A percentile compares a stretch with the other conserved stretches of the same genome.
Conservation (phyloP, 2,888 invertebrate species). For the Diabrotica balteata region DNA sequence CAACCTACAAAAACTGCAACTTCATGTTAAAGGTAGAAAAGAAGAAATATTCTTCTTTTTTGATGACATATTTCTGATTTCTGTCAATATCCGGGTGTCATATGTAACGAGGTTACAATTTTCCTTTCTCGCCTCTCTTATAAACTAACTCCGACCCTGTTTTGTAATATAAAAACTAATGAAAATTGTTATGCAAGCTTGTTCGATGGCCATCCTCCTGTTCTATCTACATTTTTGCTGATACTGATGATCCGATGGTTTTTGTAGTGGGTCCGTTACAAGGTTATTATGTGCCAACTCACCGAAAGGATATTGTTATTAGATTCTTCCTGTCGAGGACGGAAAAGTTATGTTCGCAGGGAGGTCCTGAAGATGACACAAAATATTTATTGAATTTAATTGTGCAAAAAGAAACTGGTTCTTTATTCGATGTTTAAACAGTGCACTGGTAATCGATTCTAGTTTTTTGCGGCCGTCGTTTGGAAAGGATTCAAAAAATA, state of each 20-base stretch:
- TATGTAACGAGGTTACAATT: no score
- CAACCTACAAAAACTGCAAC: no score
- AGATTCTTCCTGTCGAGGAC: conserved; percentile 29
- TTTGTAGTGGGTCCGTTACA: conserved; percentile 31
- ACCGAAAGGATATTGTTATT: conserved; percentile 36
- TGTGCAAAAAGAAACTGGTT: conserved; percentile 7
- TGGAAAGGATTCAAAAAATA: no score
- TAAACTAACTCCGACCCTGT: not conserved
- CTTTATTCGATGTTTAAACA: no score
- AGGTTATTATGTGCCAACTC: conserved; percentile 32
- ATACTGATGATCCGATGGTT: conserved; percentile 21
- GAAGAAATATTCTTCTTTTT: no score
- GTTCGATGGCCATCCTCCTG: conserved; percentile 28
- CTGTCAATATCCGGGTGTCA: no score
- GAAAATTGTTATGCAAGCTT: conserved; percentile 31
- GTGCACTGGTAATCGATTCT: no score
- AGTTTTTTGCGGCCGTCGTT: no score
- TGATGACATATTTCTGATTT: no score
- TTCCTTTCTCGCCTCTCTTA: no score
- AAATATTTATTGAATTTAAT: conserved; percentile 26
- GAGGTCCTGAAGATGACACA: conserved; percentile 19
- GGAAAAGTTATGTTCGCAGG: conserved; percentile 14
- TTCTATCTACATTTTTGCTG: conserved; percentile 30
- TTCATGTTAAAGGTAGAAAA: no score
- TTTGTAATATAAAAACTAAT: conserved; percentile 34